These are phyloP conservation scores for Plebejus argus DNA, from an alignment of 2,888 invertebrate genomes.

Conservation along the genomic window DNA sequence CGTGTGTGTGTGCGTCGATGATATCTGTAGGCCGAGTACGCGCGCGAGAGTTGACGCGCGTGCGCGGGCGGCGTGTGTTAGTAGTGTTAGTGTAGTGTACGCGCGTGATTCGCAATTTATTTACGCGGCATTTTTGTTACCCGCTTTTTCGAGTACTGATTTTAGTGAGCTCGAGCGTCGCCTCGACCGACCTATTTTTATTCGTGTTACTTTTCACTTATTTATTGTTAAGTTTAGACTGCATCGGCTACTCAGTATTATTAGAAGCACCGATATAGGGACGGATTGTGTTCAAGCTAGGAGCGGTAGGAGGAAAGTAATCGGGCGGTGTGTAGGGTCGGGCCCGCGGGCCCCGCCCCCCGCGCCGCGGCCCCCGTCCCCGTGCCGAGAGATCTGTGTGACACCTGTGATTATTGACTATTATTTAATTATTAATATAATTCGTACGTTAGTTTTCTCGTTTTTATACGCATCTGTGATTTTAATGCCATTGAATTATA, in stretches of 20 bases:
- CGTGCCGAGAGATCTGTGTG: constrained; percentile 63
- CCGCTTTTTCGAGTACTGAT: constrained; percentile 72
- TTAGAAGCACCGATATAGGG: constrained; percentile 45
- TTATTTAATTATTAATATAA: constrained; percentile 66
- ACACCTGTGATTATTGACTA: constrained; percentile 72
- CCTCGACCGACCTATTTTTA: constrained; percentile 52
- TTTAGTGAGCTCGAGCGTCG: constrained; percentile 46
- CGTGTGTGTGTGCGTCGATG: constrained; percentile 37
- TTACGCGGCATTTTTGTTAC: constrained; percentile 49
- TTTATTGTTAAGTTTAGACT: constrained; percentile 56
- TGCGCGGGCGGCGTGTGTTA: constrained; percentile 51
- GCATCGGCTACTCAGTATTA: constrained; percentile 60
- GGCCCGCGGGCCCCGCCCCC: neutral
- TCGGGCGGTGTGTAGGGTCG: constrained; percentile 35
- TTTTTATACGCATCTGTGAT: constrained; percentile 72
- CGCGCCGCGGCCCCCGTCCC: constrained; percentile 52
- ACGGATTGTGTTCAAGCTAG: constrained; percentile 47
- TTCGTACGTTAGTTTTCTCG: constrained; percentile 63
- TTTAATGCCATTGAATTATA: constrained; percentile 65
- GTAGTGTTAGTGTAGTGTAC: constrained; percentile 49
- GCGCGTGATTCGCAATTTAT: constrained; percentile 56
- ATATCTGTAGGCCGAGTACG: neutral
- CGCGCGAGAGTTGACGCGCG: constrained; percentile 32
- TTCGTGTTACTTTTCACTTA: constrained; percentile 52
- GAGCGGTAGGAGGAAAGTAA: constrained; percentile 35